Percentiles rank a stretch among this genome's conserved stretches.
These are phyloP conservation scores for Lingula anatina DNA, from an alignment of 2,888 invertebrate species.

Conservation along the genomic window DNA sequence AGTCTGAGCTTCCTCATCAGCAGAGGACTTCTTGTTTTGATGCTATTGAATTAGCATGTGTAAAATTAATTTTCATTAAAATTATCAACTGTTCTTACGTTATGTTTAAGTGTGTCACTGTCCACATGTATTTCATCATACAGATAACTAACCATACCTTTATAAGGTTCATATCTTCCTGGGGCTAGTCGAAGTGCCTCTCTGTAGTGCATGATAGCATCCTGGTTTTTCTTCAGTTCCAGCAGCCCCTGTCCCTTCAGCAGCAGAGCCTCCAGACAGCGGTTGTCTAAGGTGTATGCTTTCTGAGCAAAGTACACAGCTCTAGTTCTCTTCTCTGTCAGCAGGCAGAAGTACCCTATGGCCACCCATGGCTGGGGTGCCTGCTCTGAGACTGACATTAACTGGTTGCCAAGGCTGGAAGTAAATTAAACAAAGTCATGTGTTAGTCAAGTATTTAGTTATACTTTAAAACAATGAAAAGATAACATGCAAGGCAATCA, in stretches of 20 bases:
- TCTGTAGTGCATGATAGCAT: constrained; percentile 64
- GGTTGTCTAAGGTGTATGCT: constrained; percentile 55
- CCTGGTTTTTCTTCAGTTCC: constrained; percentile 64
- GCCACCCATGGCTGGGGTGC: constrained; percentile 71
- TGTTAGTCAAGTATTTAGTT: too few relatives aligned
- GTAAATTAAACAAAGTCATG: too few relatives aligned
- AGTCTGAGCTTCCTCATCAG: too few relatives aligned
- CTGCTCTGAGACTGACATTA: constrained; percentile 56
- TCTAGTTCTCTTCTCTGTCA: constrained; percentile 63
- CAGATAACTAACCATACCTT: too few relatives aligned
- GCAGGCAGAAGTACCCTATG: constrained; percentile 67
- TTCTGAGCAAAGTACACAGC: constrained; percentile 71
- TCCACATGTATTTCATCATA: too few relatives aligned
- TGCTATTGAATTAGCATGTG: too few relatives aligned
- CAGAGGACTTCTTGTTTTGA: too few relatives aligned
- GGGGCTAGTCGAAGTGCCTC: constrained; percentile 63
- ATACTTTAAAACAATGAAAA: too few relatives aligned
- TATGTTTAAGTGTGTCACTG: too few relatives aligned
- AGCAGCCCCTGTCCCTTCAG: constrained; percentile 67
- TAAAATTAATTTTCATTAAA: too few relatives aligned
- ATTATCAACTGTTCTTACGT: too few relatives aligned
- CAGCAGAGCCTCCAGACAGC: constrained; percentile 68
- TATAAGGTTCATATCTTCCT: constrained; percentile 68
- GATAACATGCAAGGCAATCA: too few relatives aligned
- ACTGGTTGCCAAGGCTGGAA: constrained; percentile 56